phyloP scores from a whole-genome alignment of 2,113 vertebrate species.

The Psophia crepitans region DNA sequence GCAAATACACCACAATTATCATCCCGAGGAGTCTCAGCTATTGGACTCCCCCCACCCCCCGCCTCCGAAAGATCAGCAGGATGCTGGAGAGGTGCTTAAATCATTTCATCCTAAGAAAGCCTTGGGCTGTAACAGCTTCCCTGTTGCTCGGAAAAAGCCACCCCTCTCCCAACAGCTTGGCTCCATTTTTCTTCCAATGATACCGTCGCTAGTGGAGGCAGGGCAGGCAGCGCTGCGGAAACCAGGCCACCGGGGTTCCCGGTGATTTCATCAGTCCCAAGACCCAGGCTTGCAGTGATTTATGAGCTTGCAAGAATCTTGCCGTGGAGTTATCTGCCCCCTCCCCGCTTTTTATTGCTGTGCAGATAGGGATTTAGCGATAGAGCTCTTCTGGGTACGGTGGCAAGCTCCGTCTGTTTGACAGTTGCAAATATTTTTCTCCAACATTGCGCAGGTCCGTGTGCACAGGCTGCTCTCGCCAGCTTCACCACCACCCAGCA shows the following conservation, averaged over 20 bases:
- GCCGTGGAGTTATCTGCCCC: not conserved
- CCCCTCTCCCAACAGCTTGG: not conserved
- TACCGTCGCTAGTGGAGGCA: not conserved
- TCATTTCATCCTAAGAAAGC: slow-evolving; percentile 39
- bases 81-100: slow-evolving; percentile 27
- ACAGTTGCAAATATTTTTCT: not conserved
- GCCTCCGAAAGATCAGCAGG: slow-evolving; percentile 24
- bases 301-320: slow-evolving; percentile 4
- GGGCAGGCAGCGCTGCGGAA: not conserved
- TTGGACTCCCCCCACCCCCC: not conserved
- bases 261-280: not conserved
- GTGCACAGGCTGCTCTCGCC: not conserved
- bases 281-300: not conserved
- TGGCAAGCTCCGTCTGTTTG: not conserved
- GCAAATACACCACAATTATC: slow-evolving; percentile 53
- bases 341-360: not conserved
- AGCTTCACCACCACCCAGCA: fast-evolving
- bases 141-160: not conserved
- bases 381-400: not conserved
- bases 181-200: not conserved
- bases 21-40: slow-evolving; percentile 16
- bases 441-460: not conserved
- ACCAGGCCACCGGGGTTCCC: not conserved
- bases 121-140: slow-evolving; percentile 2
- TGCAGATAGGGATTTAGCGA: not conserved